A percentile compares a stretch with the other conserved stretches of the same genome.
Conservation (phyloP, 2,113 vertebrate genomes). For the Acinonyx jubatus region DNA sequence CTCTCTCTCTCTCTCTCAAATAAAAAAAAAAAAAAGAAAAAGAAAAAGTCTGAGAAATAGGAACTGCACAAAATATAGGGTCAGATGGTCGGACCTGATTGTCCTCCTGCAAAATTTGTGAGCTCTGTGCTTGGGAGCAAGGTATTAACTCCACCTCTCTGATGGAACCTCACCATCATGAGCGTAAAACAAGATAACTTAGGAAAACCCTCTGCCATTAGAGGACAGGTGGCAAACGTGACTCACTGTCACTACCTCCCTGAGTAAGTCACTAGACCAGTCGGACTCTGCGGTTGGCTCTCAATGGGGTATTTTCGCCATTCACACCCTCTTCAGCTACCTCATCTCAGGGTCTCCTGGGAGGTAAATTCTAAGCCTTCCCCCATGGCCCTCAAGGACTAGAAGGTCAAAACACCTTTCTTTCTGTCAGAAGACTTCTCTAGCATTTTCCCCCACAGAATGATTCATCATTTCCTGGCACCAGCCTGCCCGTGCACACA, state of each 20-base stretch:
- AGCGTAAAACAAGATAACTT: fast-evolving
- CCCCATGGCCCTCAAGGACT: neutral
- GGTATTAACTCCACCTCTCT: fast-evolving
- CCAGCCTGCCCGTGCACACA: fast-evolving
- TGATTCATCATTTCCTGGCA: neutral
- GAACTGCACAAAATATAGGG: neutral
- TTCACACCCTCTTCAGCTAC: neutral
- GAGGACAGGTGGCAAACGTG: neutral
- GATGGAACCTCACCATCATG: neutral
- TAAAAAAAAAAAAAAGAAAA: too few species aligned
- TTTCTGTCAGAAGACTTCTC: neutral
- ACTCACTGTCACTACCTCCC: neutral
- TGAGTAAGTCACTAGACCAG: neutral
- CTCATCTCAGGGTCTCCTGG: neutral
- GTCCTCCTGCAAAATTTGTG: fast-evolving
- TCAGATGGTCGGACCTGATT: neutral
- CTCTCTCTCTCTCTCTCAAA: too few species aligned
- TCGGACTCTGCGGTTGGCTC: fast-evolving
- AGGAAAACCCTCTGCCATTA: neutral
- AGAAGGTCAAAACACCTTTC: neutral
- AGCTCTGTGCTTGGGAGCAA: neutral
- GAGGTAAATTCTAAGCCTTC: neutral
- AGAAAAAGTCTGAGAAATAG: neutral
- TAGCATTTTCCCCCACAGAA: too few species aligned
- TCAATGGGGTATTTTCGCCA: fast-evolving